A percentile compares a stretch with the other conserved stretches of the same genome.
phyloP scores from a whole-genome alignment of 2,113 vertebrate genomes.

The Sialia sialis region DNA sequence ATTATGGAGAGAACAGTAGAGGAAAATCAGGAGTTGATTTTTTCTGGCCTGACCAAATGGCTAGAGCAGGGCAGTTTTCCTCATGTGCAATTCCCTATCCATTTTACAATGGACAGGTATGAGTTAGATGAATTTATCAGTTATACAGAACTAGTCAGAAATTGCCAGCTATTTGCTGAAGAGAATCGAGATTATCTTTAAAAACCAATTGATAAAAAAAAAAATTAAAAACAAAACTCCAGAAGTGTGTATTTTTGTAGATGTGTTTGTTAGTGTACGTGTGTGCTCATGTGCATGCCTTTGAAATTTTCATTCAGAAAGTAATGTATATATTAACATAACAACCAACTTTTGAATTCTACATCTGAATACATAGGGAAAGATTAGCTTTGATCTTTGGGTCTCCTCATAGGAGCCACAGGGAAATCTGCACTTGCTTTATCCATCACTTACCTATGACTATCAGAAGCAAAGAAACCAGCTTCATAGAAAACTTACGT shows the following conservation, averaged over 20 bases:
- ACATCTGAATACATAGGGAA: not conserved
- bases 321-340: not conserved
- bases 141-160: not conserved
- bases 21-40: not conserved
- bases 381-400: not conserved
- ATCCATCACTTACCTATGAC: not conserved
- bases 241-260: not conserved
- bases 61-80: not conserved
- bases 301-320: not conserved
- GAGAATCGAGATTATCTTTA: not conserved
- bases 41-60: not conserved
- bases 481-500: not conserved
- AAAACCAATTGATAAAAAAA: not conserved
- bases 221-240: not conserved
- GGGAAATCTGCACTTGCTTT: not conserved
- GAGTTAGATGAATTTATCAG: not conserved
- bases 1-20: not conserved
- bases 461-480: not conserved
- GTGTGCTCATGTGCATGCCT: no score
- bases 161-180: not conserved
- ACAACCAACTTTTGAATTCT: not conserved
- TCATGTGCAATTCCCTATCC: not conserved
- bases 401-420: not conserved
- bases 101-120: not conserved
- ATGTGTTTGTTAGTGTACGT: not conserved